These are phyloP conservation scores for Leptopterna dolabrata DNA, from an alignment of 2,888 invertebrate species.

Conservation along the genomic window DNA sequence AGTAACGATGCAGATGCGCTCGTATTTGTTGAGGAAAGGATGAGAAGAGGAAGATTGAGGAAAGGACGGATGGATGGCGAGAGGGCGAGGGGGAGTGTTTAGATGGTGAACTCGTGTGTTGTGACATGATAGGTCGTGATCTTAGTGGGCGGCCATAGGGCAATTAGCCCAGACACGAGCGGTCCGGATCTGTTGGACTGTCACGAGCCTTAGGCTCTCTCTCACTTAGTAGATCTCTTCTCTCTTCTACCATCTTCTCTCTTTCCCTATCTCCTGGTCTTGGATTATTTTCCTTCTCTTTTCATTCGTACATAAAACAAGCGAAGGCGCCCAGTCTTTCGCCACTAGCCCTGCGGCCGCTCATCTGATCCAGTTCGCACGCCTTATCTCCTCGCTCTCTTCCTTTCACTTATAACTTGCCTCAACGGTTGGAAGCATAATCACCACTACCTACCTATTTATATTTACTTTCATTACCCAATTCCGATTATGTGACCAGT, in stretches of 20 bases:
- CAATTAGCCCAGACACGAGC: slow-evolving; percentile 51
- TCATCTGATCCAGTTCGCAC: neutral
- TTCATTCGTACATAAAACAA: neutral
- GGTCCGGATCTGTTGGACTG: slow-evolving; percentile 47
- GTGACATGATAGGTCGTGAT: slow-evolving; percentile 52
- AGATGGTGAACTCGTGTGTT: slow-evolving; percentile 41
- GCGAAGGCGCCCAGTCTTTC: neutral
- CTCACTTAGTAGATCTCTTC: slow-evolving; percentile 12
- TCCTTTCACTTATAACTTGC: neutral
- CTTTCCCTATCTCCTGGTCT: neutral
- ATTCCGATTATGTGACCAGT: too few species aligned
- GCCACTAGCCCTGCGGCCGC: neutral
- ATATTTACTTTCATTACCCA: too few species aligned
- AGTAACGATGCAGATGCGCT: neutral
- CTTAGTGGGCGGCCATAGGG: slow-evolving; percentile 47
- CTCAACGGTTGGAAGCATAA: too few species aligned
- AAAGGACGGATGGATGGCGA: neutral
- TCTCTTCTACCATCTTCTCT: slow-evolving; percentile 5
- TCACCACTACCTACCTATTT: too few species aligned
- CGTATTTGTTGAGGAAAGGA: neutral
- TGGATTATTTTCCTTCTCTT: neutral
- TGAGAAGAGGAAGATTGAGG: neutral
- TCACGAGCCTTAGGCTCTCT: slow-evolving; percentile 40
- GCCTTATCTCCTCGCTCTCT: neutral
- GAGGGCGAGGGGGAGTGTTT: slow-evolving; percentile 22